phyloP scores from a whole-genome alignment of 2,113 vertebrate genomes.

The Tragelaphus strepsiceros region DNA sequence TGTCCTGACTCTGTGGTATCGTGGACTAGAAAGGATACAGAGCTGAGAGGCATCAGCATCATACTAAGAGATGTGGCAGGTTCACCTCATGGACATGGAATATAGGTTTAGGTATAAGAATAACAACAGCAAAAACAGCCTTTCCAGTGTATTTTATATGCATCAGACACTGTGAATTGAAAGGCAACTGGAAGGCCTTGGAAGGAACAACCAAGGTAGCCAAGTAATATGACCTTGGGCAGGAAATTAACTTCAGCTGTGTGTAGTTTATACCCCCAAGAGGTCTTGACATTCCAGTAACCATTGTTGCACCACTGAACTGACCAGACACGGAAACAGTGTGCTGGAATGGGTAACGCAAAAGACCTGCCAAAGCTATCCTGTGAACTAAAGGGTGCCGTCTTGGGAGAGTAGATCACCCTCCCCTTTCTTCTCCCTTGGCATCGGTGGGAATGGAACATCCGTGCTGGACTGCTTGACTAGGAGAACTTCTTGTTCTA shows the following conservation, averaged over 20 bases:
- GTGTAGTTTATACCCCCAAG: not conserved
- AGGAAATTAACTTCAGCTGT: conserved; percentile 32
- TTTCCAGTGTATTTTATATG: not conserved
- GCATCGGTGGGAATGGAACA: not conserved
- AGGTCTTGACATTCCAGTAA: not conserved
- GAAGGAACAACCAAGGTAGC: not conserved
- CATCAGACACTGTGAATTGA: not conserved
- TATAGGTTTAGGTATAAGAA: not conserved
- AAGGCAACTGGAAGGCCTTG: not conserved
- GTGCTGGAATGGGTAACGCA: not conserved
- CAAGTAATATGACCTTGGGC: not conserved
- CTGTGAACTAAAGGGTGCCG: not conserved
- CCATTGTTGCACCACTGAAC: not conserved
- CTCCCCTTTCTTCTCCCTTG: rapidly evolving
- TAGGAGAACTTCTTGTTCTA: not conserved
- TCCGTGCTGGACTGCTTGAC: not conserved
- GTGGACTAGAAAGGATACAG: not conserved
- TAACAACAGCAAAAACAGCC: not conserved
- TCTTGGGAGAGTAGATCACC: not conserved
- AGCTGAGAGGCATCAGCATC: not conserved
- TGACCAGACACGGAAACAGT: not conserved
- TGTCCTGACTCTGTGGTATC: not conserved
- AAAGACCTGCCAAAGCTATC: not conserved
- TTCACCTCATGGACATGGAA: not conserved
- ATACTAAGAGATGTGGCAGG: not conserved